Conservation (phyloP, 2,888 invertebrate species). For the Lasioglossum leucozonium region DNA sequence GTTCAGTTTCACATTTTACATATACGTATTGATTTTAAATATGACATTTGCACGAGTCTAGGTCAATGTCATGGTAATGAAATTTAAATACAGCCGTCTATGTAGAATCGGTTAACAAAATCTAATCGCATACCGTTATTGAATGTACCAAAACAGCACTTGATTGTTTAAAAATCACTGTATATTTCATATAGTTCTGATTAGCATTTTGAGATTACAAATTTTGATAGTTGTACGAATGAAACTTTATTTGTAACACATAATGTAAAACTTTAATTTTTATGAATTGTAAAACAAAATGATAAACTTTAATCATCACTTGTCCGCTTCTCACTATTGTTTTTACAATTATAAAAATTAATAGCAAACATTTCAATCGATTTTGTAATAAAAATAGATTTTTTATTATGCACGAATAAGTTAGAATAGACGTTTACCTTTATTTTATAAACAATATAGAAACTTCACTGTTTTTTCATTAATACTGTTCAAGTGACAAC, state of each 20-base stretch:
- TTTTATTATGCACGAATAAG: neutral
- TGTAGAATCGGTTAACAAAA: neutral
- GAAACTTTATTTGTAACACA: neutral
- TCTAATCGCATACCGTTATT: neutral
- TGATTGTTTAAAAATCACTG: neutral
- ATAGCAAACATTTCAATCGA: neutral
- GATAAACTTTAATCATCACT: neutral
- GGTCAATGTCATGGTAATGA: conserved; percentile 22
- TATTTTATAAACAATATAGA: conserved; percentile 34
- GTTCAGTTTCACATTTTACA: neutral
- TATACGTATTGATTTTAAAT: conserved; percentile 25
- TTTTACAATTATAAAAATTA: neutral
- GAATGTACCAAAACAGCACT: neutral
- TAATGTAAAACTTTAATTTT: neutral
- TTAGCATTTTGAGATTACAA: neutral
- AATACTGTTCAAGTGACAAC: neutral
- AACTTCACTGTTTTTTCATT: conserved; percentile 16
- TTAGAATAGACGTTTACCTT: conserved; percentile 26
- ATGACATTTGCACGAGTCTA: neutral
- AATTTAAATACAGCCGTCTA: neutral
- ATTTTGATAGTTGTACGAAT: neutral
- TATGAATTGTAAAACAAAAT: neutral
- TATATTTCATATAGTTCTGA: neutral
- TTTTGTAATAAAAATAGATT: neutral
- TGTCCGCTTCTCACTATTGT: neutral